Evolutionary conservation across 1,140 invertebrate genomes (phyloP).

Genomic region (Zaprionus ghesquierei): DNA sequence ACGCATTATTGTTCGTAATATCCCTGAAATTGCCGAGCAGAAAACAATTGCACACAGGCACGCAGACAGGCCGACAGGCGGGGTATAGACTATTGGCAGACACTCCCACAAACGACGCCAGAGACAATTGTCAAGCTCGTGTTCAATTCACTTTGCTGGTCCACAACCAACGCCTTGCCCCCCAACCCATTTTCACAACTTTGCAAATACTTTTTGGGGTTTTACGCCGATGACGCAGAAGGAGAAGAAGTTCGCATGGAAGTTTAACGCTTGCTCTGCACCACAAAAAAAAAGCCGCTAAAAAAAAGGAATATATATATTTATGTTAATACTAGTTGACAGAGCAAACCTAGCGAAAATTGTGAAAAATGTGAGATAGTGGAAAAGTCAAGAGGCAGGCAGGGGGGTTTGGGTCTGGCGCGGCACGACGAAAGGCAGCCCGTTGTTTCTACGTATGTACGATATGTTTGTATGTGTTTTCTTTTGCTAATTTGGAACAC

Average conservation of each 20-base stretch:
- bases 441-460: slow-evolving; percentile 39
- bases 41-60: slow-evolving; percentile 32
- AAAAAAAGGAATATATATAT: slow-evolving; percentile 11
- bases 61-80: slow-evolving; percentile 13
- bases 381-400: not conserved
- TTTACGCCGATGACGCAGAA: slow-evolving; percentile 32
- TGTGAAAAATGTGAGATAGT: slow-evolving; percentile 66
- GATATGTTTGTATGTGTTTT: too few species aligned
- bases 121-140: slow-evolving; percentile 7
- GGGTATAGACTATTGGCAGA: not conserved
- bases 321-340: slow-evolving; percentile 19
- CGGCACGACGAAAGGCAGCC: slow-evolving; percentile 5
- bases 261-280: slow-evolving; percentile 20
- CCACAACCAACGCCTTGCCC: not conserved
- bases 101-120: slow-evolving; percentile 36
- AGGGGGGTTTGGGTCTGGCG: not conserved
- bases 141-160: not conserved
- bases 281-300: not conserved
- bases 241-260: slow-evolving; percentile 19
- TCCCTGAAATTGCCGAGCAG: slow-evolving; percentile 14
- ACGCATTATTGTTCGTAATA: slow-evolving; percentile 70
- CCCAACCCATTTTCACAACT: slow-evolving; percentile 2
- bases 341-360: slow-evolving; percentile 39
- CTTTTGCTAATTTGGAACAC: slow-evolving; percentile 72
- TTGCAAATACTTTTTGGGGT: slow-evolving; percentile 47